Conservation (phyloP, 2,888 invertebrate species). For the Lochmaea crataegi region DNA sequence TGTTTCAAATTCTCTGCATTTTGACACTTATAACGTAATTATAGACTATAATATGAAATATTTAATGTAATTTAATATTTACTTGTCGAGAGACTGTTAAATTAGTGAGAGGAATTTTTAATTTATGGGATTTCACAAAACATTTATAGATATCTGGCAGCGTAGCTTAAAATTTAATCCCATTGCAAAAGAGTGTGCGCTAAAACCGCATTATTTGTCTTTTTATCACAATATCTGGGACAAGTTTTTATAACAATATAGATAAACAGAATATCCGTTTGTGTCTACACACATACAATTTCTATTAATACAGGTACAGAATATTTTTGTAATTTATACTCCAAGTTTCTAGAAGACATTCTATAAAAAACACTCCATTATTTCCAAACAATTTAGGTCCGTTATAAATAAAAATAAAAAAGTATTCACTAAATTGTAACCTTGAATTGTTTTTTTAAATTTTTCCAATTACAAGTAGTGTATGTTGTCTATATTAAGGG, state of each 20-base stretch:
- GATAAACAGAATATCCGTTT: not conserved
- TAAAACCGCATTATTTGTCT: conserved; percentile 14
- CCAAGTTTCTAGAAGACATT: too few relatives aligned
- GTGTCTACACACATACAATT: too few relatives aligned
- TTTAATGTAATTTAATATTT: too few relatives aligned
- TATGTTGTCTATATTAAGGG: not conserved
- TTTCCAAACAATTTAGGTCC: too few relatives aligned
- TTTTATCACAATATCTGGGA: conserved; percentile 9
- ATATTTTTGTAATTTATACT: too few relatives aligned
- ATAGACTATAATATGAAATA: too few relatives aligned
- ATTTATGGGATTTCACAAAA: not conserved
- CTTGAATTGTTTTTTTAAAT: not conserved
- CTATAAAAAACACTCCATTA: too few relatives aligned
- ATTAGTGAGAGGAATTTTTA: not conserved
- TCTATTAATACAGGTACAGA: too few relatives aligned
- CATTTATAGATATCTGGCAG: conserved; percentile 9
- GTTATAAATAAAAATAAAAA: too few relatives aligned
- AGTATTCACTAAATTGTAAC: too few relatives aligned
- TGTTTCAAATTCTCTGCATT: not conserved
- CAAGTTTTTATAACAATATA: not conserved
- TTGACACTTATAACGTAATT: too few relatives aligned
- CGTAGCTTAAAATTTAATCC: conserved; percentile 8
- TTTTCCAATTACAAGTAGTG: not conserved
- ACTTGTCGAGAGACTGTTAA: not conserved
- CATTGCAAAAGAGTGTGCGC: conserved; percentile 39